These are phyloP conservation scores for Alligator mississippiensis DNA, from an alignment of 2,113 vertebrate species.

Conservation along the genomic window DNA sequence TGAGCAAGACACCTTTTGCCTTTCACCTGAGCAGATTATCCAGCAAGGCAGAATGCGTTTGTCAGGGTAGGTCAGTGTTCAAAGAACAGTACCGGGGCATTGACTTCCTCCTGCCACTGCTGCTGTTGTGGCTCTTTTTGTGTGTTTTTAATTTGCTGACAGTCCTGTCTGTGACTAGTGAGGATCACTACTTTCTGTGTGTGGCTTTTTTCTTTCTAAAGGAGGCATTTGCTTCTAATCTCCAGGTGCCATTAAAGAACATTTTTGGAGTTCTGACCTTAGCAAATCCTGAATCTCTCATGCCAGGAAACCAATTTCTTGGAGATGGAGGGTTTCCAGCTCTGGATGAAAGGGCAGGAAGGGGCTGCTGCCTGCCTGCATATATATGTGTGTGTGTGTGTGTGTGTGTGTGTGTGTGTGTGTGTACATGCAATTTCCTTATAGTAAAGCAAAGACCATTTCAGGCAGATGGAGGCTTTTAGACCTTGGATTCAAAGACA, in stretches of 20 bases:
- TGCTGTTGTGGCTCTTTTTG: not conserved
- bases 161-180: not conserved
- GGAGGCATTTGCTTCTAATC: not conserved
- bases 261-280: conserved; percentile 3
- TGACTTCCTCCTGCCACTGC: not conserved
- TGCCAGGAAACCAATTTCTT: not conserved
- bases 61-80: not conserved
- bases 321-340: conserved; percentile 2
- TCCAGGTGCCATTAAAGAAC: conserved; percentile 18
- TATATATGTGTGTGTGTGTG: not conserved
- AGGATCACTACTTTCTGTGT: conserved; percentile 11
- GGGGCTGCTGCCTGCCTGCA: not conserved
- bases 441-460: not conserved
- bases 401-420: not conserved
- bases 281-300: conserved; percentile 26
- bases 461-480: conserved; percentile 1
- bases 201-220: not conserved
- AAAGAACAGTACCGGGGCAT: rapidly evolving
- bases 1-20: not conserved
- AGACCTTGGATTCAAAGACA: not conserved
- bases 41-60: not conserved
- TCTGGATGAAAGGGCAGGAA: not conserved
- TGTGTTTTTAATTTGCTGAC: not conserved
- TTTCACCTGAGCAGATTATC: not conserved
- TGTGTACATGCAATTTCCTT: not conserved